Evolutionary conservation across 2,797 vertebrate genomes (phyloP).

Genomic region (Danio choprae): DNA sequence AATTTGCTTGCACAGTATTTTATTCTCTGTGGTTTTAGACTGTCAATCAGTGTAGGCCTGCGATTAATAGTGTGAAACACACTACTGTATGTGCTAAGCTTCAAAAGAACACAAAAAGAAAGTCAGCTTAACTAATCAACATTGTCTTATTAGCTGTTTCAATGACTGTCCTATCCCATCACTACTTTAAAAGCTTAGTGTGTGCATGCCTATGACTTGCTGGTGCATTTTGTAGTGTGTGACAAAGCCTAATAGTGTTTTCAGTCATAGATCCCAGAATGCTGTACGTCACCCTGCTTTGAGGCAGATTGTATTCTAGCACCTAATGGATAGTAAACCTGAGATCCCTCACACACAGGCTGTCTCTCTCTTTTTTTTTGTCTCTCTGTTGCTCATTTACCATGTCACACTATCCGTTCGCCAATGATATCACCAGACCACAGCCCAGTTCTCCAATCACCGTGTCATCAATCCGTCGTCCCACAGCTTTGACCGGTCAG

Average conservation of each 20-base stretch:
- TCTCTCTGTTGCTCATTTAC: conserved; percentile 63
- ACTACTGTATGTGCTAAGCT: not conserved
- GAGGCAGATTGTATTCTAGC: conserved; percentile 57
- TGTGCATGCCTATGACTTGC: conserved; percentile 37
- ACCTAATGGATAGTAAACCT: conserved; percentile 56
- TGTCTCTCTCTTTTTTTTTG: conserved; percentile 53
- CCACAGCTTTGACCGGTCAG: conserved; percentile 66
- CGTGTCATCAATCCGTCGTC: conserved; percentile 66
- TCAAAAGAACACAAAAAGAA: not conserved
- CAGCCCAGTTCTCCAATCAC: conserved; percentile 73
- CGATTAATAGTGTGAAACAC: not conserved
- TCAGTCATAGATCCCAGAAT: conserved; percentile 51
- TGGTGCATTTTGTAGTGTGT: conserved; percentile 23
- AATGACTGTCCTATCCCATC: not conserved
- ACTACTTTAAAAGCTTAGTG: conserved; percentile 9
- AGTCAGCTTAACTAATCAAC: not conserved
- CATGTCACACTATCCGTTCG: conserved; percentile 68
- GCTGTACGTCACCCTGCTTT: conserved; percentile 47
- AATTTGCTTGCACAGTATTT: not conserved
- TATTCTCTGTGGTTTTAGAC: not conserved
- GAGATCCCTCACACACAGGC: conserved; percentile 56
- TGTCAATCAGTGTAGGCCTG: not conserved
- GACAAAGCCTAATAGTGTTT: conserved; percentile 55
- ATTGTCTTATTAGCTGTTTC: not conserved
- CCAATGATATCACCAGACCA: conserved; percentile 82